Base-by-base conservation (phyloP, 2,113 vertebrate genomes). In the Oryzias javanicus region DNA sequence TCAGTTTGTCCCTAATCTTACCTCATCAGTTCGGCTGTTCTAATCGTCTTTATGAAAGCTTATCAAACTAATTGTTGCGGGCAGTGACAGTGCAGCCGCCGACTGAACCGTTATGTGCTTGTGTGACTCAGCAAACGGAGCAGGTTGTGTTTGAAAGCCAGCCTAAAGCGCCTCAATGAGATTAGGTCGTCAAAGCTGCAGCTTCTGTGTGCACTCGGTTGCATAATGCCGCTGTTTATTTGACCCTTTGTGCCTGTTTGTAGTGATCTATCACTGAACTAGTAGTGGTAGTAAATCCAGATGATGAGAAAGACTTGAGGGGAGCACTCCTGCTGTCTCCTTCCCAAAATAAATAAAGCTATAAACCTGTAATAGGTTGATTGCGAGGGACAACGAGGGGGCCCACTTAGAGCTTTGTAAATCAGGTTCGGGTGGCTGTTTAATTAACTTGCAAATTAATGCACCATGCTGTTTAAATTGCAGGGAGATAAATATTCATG, bases 401-500 rank as follows among this genome's bases (percentile, higher is more conserved):
- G 49, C 55, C 54, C 8, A 55, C 82, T 87, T 82, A 79, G 76
- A 79, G 54, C 60, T 66, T 67, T 75, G 74, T 87, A 82, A 90
- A 85, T 86, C 80, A 74, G 60, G 54, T 74, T 84, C 22, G 57
- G 60, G 66, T 77, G 66, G 72, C 69, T 60, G 22, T 84, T 87
- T 85, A 84, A 89, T 90, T 80, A 76, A 88, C 77, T 84, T 81
- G 84, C 89, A 87, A 88, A 87, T 88, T 72, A 88, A 87, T 83
- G 84, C 72, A 63, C 68, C 59, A 16, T 73, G 79, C 75, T 78
- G 67, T 79, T 74, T 79, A 84, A 81, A 84, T 80, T 69, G 76
- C 40, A 80, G 24, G 60, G 66, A 70, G 67, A 81, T 86, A 86
- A 84, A 86, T 84, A 87, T 84, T 83, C 77, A 87, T 85, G 76